Percentiles rank a stretch among this genome's conserved stretches.
Conservation (phyloP, 2,888 invertebrate genomes). For the Caenorhabditis becei region DNA sequence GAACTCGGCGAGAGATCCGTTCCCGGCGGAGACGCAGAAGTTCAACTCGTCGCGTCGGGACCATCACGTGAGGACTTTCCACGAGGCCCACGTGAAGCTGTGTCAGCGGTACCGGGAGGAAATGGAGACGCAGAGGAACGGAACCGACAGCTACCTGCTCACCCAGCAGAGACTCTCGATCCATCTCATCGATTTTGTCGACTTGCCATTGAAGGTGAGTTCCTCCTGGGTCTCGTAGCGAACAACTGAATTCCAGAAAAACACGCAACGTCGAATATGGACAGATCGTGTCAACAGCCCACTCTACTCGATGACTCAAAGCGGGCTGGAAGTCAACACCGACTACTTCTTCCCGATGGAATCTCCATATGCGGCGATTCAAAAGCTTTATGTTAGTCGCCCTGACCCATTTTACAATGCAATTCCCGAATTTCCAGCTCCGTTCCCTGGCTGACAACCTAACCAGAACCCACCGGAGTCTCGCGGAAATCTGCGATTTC, state of each 20-base stretch:
- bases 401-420: background rate
- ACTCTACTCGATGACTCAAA: conserved; percentile 35
- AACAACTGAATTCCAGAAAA: conserved; percentile 31
- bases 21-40: conserved; percentile 38
- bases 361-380: conserved; percentile 37
- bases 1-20: conserved; percentile 29
- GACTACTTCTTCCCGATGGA: conserved; percentile 51
- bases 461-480: conserved; percentile 34
- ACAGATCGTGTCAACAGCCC: conserved; percentile 44
- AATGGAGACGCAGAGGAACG: conserved; percentile 49
- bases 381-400: conserved; percentile 47
- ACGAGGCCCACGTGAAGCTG: conserved; percentile 30
- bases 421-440: too few species aligned
- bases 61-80: conserved; percentile 33
- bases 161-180: conserved; percentile 43
- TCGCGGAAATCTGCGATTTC: conserved; percentile 41
- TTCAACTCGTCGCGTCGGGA: conserved; percentile 36
- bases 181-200: conserved; percentile 60
- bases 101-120: conserved; percentile 32
- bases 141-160: conserved; percentile 53
- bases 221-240: too few species aligned
- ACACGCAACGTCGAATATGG: conserved; percentile 41
- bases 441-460: conserved; percentile 48
- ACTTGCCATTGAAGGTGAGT: conserved; percentile 43
- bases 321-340: conserved; percentile 40